Conservation (phyloP, 2,797 vertebrate genomes). For the Chiloscyllium punctatum region DNA sequence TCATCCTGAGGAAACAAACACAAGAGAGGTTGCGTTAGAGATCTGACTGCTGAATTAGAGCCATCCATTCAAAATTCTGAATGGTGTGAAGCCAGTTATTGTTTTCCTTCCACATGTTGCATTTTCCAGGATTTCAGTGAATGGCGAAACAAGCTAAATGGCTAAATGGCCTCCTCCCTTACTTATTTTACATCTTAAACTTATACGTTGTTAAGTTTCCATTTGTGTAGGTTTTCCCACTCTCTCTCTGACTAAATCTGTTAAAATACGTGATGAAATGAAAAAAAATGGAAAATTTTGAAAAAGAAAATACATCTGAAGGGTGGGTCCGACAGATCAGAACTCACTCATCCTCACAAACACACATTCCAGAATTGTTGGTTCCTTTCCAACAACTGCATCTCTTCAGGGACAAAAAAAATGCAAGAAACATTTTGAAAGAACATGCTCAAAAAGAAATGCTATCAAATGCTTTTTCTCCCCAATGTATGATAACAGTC, state of each 20-base stretch:
- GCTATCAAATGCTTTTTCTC: background rate
- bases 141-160: background rate
- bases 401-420: background rate
- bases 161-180: background rate
- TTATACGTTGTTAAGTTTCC: background rate
- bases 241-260: background rate
- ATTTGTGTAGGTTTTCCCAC: background rate
- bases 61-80: background rate
- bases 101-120: background rate
- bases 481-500: background rate
- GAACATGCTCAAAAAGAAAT: background rate
- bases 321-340: background rate
- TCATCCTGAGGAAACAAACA: background rate
- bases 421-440: background rate
- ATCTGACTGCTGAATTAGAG: background rate
- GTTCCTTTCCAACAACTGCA: background rate
- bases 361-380: background rate
- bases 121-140: background rate
- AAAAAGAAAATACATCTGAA: constrained; percentile 15
- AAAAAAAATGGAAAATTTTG: background rate
- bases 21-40: background rate
- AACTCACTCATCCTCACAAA: constrained; percentile 21
- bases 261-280: background rate
- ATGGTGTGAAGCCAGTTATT: background rate
- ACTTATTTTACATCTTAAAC: background rate